These are phyloP conservation scores for Sebastes wilsoni DNA, from an alignment of 2,797 vertebrate species.

Conservation along the genomic window DNA sequence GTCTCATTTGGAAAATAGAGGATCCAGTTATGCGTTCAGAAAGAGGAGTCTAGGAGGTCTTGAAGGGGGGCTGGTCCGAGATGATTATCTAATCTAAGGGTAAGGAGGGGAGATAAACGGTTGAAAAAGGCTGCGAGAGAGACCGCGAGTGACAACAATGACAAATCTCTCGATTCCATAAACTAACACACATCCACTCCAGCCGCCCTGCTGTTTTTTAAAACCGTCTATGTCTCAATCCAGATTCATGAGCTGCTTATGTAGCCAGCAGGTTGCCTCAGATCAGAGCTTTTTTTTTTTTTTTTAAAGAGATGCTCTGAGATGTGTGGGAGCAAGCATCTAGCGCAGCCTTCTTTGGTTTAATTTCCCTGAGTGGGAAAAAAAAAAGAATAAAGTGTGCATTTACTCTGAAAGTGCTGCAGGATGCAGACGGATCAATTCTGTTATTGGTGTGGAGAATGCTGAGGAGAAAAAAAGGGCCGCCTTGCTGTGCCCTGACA, in stretches of 20 bases:
- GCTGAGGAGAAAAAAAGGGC: conserved; percentile 3
- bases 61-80: conserved; percentile 34
- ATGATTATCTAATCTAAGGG: conserved; percentile 59
- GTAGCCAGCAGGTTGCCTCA: conserved; percentile 42
- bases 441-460: conserved; percentile 54
- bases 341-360: conserved; percentile 42
- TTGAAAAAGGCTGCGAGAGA: neutral
- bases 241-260: conserved; percentile 25
- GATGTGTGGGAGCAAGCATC: conserved; percentile 42
- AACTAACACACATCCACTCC: conserved; percentile 3
- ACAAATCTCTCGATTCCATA: conserved; percentile 41
- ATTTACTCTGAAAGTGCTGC: conserved; percentile 66
- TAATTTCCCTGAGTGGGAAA: conserved; percentile 66
- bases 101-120: conserved; percentile 30
- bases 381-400: conserved; percentile 61
- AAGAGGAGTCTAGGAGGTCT: conserved; percentile 44
- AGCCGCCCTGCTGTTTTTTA: conserved; percentile 12
- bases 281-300: conserved; percentile 25
- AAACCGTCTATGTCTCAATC: neutral
- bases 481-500: conserved; percentile 4
- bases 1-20: conserved; percentile 70
- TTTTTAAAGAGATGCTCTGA: conserved; percentile 10
- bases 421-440: conserved; percentile 68
- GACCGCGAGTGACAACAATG: conserved; percentile 15
- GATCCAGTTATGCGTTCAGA: conserved; percentile 56